Percentiles rank a stretch among this genome's conserved stretches.
These are phyloP conservation scores for Apodemus speciosus DNA, from an alignment of 2,113 vertebrate species.

Conservation along the genomic window DNA sequence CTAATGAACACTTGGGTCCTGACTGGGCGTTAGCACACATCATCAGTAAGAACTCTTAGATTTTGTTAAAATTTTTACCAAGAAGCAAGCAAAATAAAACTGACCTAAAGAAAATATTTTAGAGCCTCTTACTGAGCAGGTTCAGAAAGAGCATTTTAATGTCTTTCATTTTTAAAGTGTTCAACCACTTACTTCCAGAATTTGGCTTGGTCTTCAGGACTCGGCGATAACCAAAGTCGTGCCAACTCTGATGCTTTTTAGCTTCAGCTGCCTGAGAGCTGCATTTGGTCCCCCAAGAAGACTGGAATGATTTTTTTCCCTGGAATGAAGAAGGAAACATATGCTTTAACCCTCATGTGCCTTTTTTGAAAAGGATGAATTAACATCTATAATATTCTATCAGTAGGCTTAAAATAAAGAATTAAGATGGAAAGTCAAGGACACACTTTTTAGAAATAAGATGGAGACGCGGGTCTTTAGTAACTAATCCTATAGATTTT, in stretches of 20 bases:
- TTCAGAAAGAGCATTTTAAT: slow-evolving; percentile 74
- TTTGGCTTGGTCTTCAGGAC: slow-evolving; percentile 77
- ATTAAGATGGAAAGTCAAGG: slow-evolving; percentile 68
- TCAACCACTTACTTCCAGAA: slow-evolving; percentile 81
- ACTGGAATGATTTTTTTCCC: slow-evolving; percentile 76
- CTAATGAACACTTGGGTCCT: slow-evolving; percentile 12
- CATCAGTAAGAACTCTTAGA: slow-evolving; percentile 43
- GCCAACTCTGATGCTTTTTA: slow-evolving; percentile 82
- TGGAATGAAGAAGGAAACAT: slow-evolving; percentile 79
- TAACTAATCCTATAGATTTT: slow-evolving; percentile 14
- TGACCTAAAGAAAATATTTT: slow-evolving; percentile 72
- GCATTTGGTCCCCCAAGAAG: slow-evolving; percentile 80
- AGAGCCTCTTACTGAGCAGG: slow-evolving; percentile 70
- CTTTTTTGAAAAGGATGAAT: slow-evolving; percentile 77
- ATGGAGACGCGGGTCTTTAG: slow-evolving; percentile 17
- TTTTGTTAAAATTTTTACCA: slow-evolving; percentile 69
- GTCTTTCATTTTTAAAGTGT: slow-evolving; percentile 80
- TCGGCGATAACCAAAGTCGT: slow-evolving; percentile 77
- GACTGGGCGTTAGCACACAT: neutral
- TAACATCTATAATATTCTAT: slow-evolving; percentile 78
- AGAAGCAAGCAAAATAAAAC: slow-evolving; percentile 66
- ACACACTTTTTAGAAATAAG: slow-evolving; percentile 62
- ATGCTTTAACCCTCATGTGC: slow-evolving; percentile 80
- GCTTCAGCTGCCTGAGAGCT: slow-evolving; percentile 79
- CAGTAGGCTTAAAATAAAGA: slow-evolving; percentile 67